phyloP scores from a whole-genome alignment of 2,797 vertebrate species.

The Pangasius mekongensis region DNA sequence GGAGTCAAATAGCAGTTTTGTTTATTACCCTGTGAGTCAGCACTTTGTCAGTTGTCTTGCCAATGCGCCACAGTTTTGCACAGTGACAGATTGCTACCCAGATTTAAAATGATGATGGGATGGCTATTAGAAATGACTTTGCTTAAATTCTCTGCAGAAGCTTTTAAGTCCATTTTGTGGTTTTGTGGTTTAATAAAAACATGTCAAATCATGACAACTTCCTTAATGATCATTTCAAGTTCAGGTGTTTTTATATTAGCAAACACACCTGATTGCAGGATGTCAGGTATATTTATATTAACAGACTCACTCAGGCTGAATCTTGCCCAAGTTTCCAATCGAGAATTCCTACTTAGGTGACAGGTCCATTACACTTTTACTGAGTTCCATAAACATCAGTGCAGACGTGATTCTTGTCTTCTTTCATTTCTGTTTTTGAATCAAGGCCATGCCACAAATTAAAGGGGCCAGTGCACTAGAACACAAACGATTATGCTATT shows the following conservation, averaged over 20 bases:
- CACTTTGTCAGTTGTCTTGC: conserved; percentile 11
- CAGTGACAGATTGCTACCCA: too few species aligned
- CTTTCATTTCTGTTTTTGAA: neutral
- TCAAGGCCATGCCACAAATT: neutral
- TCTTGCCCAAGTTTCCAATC: neutral
- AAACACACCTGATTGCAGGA: neutral
- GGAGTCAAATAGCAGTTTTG: conserved; percentile 11
- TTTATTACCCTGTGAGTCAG: conserved; percentile 4
- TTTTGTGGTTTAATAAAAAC: neutral
- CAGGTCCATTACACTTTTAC: neutral
- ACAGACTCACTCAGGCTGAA: neutral
- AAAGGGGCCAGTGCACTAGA: neutral
- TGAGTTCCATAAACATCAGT: neutral
- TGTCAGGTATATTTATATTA: neutral
- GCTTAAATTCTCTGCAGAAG: neutral
- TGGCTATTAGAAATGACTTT: neutral
- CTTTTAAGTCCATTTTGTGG: neutral
- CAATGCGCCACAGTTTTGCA: neutral
- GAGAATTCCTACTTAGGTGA: neutral
- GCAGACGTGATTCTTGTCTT: neutral
- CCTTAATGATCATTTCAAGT: neutral
- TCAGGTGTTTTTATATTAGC: neutral
- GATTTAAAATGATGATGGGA: neutral
- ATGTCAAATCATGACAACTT: neutral
- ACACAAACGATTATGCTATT: too few species aligned